phyloP scores from a whole-genome alignment of 1,140 invertebrate species.

The Trichonephila clavipes region DNA sequence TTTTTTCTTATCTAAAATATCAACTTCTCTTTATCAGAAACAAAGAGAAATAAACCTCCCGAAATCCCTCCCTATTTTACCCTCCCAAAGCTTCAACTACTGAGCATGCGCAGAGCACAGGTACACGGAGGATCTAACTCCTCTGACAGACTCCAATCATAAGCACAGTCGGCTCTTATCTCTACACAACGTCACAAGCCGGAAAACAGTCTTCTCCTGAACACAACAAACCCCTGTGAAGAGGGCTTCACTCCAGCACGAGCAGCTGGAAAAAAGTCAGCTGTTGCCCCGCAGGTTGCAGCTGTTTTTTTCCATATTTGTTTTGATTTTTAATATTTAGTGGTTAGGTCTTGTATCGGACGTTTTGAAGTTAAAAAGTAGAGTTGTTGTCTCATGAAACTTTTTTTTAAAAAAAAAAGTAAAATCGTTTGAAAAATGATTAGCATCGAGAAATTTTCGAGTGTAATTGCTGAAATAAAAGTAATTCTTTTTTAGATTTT shows the following conservation, averaged over 20 bases:
- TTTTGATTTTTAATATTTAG: background rate
- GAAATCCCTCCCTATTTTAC: background rate
- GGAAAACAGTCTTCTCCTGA: background rate
- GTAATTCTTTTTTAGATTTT: no score
- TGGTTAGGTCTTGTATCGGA: background rate
- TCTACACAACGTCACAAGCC: background rate
- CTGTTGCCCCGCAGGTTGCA: constrained; percentile 6
- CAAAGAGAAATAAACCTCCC: background rate
- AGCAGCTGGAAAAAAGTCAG: constrained; percentile 26
- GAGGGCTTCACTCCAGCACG: background rate
- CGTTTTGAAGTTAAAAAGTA: background rate
- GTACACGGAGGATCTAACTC: constrained; percentile 17
- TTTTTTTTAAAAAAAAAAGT: background rate
- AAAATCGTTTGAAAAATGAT: background rate
- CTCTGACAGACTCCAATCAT: background rate
- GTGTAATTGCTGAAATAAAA: no score
- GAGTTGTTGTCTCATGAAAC: background rate
- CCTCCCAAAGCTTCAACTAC: background rate
- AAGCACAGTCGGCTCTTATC: background rate
- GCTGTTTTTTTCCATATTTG: background rate
- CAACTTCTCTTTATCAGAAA: constrained; percentile 12
- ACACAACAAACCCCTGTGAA: background rate
- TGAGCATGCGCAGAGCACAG: constrained; percentile 25
- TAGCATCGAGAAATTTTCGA: no score
- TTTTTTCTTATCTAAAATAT: background rate